A percentile compares a stretch with the other conserved stretches of the same genome.
These are phyloP conservation scores for Coecobrya sp. DNA, from an alignment of 2,888 invertebrate genomes.

Conservation along the genomic window DNA sequence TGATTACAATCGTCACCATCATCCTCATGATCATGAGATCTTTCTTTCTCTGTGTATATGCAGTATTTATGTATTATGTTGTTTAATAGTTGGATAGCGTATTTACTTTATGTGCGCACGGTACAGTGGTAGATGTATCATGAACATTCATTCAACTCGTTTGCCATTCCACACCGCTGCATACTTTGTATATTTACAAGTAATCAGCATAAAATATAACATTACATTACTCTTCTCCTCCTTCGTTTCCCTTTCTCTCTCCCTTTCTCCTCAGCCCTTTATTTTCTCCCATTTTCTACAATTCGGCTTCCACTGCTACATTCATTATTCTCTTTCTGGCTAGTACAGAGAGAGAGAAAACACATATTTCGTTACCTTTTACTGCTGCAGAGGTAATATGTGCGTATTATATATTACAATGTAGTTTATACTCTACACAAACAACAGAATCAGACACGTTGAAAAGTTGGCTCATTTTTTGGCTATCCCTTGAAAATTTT, in stretches of 20 bases:
- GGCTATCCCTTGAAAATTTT: constrained; percentile 52
- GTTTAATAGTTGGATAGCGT: constrained; percentile 33
- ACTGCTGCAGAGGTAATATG: neutral
- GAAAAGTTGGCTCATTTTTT: constrained; percentile 21
- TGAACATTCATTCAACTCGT: constrained; percentile 36
- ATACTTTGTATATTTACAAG: constrained; percentile 69
- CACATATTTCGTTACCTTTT: constrained; percentile 47
- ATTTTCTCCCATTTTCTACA: constrained; percentile 31
- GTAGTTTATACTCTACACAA: neutral
- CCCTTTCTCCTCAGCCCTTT: constrained; percentile 19
- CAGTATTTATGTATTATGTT: neutral
- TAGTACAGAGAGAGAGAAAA: constrained; percentile 3
- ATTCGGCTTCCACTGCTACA: constrained; percentile 15
- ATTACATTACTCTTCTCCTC: constrained; percentile 70
- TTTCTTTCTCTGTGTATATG: neutral
- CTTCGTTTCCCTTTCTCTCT: constrained; percentile 43
- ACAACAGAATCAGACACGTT: neutral
- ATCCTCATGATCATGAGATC: constrained; percentile 25
- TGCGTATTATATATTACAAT: neutral
- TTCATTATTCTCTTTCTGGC: constrained; percentile 64
- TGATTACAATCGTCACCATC: constrained; percentile 33
- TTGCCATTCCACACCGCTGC: constrained; percentile 63
- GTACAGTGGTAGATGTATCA: neutral
- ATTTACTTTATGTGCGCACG: constrained; percentile 8
- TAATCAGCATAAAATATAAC: constrained; percentile 77